phyloP scores from a whole-genome alignment of 2,888 invertebrate genomes.

The Archaeoteleia sp. region DNA sequence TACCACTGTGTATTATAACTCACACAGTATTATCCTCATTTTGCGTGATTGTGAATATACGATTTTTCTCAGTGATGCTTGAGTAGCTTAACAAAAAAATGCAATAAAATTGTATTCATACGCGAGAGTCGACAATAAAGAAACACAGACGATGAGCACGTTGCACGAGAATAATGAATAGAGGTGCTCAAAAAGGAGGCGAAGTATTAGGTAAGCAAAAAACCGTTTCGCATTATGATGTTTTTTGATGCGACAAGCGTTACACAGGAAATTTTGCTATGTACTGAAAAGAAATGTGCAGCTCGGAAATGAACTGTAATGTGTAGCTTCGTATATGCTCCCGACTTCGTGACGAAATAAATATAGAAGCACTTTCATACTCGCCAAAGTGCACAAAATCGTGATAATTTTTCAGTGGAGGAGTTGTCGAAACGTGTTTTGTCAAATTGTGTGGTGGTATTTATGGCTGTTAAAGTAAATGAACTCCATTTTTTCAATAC shows the following conservation, averaged over 20 bases:
- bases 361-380: constrained; percentile 61
- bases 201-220: constrained; percentile 30
- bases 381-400: constrained; percentile 51
- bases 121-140: constrained; percentile 29
- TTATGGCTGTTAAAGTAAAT: no score
- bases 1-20: no score
- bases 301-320: constrained; percentile 67
- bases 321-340: constrained; percentile 62
- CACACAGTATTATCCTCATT: no score
- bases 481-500: no score
- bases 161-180: constrained; percentile 39
- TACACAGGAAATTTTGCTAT: constrained; percentile 39
- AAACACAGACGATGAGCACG: constrained; percentile 27
- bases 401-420: constrained; percentile 4
- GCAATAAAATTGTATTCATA: constrained; percentile 14
- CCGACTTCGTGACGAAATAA: constrained; percentile 58
- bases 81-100: constrained; percentile 8
- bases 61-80: neutral
- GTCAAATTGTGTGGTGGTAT: no score
- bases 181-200: constrained; percentile 21
- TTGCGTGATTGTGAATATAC: no score
- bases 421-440: no score
- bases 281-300: constrained; percentile 49
- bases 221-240: constrained; percentile 60
- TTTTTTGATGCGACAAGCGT: constrained; percentile 62